Evolutionary conservation across 1,140 invertebrate species (phyloP).

Genomic region (Caenorhabditis inopinata): DNA sequence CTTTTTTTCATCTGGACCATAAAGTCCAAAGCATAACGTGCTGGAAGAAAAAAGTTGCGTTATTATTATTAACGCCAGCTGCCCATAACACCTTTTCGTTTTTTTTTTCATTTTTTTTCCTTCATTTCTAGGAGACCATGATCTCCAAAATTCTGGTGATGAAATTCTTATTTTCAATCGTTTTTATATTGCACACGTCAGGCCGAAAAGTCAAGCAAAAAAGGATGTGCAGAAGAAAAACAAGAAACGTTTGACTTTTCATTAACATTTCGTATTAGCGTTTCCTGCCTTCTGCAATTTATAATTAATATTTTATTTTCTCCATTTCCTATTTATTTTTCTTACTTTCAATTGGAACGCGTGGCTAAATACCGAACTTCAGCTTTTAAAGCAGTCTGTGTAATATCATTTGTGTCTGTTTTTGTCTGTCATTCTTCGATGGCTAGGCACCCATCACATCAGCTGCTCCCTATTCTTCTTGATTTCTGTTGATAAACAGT

Average conservation of each 20-base stretch:
- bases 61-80: conserved; percentile 26
- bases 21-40: conserved; percentile 6
- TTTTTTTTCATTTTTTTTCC: not conserved
- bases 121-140: conserved; percentile 12
- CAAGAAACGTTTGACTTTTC: not conserved
- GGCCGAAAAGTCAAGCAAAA: not conserved
- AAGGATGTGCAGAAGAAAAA: too few species aligned
- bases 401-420: not conserved
- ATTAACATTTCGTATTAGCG: too few species aligned
- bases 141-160: not conserved
- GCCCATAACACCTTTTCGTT: conserved; percentile 1
- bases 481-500: not conserved
- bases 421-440: conserved; percentile 17
- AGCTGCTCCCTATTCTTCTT: not conserved
- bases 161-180: not conserved
- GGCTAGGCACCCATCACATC: conserved; percentile 18
- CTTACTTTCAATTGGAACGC: not conserved
- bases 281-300: not conserved
- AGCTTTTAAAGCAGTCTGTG: conserved; percentile 13
- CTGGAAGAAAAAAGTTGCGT: not conserved
- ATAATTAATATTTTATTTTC: not conserved
- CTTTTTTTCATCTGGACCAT: not conserved
- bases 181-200: not conserved
- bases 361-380: too few species aligned
- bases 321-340: not conserved